Percentiles rank a stretch among this genome's conserved stretches.
Evolutionary conservation across 2,113 vertebrate species (phyloP).

Genomic region (Phoenicopterus ruber): DNA sequence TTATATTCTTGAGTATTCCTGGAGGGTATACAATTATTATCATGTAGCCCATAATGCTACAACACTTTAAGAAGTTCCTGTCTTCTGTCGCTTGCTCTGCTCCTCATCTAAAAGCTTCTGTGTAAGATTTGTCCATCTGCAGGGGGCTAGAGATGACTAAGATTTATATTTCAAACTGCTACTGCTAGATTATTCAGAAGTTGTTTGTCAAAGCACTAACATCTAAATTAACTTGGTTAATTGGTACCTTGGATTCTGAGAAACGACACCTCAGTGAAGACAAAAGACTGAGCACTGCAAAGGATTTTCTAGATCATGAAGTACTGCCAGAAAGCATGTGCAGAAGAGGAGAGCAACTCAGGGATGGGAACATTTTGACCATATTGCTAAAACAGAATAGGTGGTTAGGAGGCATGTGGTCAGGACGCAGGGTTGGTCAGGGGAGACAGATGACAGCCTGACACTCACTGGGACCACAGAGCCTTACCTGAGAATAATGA

Average conservation of each 20-base stretch:
- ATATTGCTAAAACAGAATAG: background rate
- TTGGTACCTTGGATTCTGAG: constrained; percentile 45
- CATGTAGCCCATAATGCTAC: background rate
- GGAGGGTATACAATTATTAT: background rate
- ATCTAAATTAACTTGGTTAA: constrained; percentile 43
- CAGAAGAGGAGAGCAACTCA: background rate
- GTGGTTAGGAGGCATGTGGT: background rate
- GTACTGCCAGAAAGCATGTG: background rate
- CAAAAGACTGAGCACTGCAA: constrained; percentile 12
- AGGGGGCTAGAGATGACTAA: background rate
- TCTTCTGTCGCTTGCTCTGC: background rate
- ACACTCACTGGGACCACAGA: background rate
- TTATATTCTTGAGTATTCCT: constrained; percentile 44
- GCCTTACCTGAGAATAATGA: background rate
- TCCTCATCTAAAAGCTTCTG: background rate
- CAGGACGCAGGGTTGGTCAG: background rate
- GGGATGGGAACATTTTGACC: background rate
- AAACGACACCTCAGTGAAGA: constrained; percentile 11
- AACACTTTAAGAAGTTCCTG: background rate
- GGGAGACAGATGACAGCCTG: background rate
- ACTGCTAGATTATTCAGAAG: background rate
- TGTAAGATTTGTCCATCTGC: background rate
- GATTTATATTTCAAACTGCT: background rate
- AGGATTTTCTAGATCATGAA: background rate
- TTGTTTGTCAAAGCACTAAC: background rate